Conservation (phyloP, 1,140 invertebrate genomes). For the Tachypleus tridentatus region DNA sequence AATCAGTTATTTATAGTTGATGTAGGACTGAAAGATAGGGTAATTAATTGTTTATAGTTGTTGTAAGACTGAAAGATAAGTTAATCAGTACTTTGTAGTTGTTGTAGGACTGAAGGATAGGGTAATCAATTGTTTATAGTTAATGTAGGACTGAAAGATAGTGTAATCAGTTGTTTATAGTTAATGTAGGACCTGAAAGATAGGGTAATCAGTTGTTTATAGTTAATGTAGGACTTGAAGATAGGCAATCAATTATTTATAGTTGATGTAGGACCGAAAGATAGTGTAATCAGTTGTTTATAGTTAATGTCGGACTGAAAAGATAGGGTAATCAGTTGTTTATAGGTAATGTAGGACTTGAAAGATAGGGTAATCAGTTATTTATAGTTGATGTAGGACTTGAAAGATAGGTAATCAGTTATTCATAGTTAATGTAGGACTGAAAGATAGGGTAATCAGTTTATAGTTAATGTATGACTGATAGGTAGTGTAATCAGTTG, state of each 20-base stretch:
- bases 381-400: conserved; percentile 38
- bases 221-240: conserved; percentile 50
- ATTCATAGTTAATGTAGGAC: conserved; percentile 32
- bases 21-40: conserved; percentile 62
- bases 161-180: conserved; percentile 37
- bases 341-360: conserved; percentile 39
- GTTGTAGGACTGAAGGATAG: conserved; percentile 58
- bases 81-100: conserved; percentile 31
- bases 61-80: conserved; percentile 55
- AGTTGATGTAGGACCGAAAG: conserved; percentile 50
- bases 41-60: conserved; percentile 25
- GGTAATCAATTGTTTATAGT: conserved; percentile 32
- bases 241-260: conserved; percentile 40
- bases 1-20: conserved; percentile 14
- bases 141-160: conserved; percentile 55
- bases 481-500: conserved; percentile 54
- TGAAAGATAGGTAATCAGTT: conserved; percentile 53
- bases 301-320: conserved; percentile 46
- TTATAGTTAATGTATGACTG: conserved; percentile 33
- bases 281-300: conserved; percentile 43
- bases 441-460: conserved; percentile 58
- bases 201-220: conserved; percentile 39
- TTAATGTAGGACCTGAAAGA: conserved; percentile 50
- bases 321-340: conserved; percentile 47
- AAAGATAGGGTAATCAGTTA: conserved; percentile 54